Percentiles rank a stretch among this genome's conserved stretches.
These are phyloP conservation scores for Cyprinodon brontotheroides DNA, from an alignment of 2,113 vertebrate species.

Conservation along the genomic window DNA sequence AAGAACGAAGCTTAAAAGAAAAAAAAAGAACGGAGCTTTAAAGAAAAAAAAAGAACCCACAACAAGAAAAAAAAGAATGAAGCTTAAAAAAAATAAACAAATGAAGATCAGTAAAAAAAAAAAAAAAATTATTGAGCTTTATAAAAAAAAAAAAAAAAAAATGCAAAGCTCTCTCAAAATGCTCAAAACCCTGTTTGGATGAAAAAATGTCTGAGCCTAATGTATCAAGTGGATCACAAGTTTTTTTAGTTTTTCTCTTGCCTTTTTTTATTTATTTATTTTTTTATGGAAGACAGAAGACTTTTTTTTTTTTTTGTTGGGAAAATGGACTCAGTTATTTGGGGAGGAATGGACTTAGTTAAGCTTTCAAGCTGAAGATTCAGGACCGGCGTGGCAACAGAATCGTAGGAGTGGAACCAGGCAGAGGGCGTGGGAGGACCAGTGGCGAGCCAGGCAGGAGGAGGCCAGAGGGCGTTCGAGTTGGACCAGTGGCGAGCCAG, in stretches of 20 bases:
- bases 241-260: neutral
- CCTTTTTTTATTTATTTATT: neutral
- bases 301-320: slow-evolving; percentile 10
- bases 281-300: slow-evolving; percentile 29
- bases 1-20: no score
- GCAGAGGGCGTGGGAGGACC: slow-evolving; percentile 47
- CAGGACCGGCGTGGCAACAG: slow-evolving; percentile 39
- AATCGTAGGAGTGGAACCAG: slow-evolving; percentile 32
- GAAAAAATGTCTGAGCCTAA: neutral
- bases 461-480: slow-evolving; percentile 55
- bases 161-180: neutral
- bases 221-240: neutral
- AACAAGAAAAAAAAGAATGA: no score
- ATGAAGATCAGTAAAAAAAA: no score
- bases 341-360: slow-evolving; percentile 47
- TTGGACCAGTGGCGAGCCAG: slow-evolving; percentile 36
- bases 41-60: no score
- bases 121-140: no score
- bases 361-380: slow-evolving; percentile 11
- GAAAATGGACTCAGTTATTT: slow-evolving; percentile 73
- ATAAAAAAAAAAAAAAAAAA: neutral
- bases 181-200: neutral
- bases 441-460: slow-evolving; percentile 49
- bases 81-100: no score
- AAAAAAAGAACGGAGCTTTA: no score